phyloP scores from a whole-genome alignment of 1,140 invertebrate genomes.

The Listronotus oregonensis region DNA sequence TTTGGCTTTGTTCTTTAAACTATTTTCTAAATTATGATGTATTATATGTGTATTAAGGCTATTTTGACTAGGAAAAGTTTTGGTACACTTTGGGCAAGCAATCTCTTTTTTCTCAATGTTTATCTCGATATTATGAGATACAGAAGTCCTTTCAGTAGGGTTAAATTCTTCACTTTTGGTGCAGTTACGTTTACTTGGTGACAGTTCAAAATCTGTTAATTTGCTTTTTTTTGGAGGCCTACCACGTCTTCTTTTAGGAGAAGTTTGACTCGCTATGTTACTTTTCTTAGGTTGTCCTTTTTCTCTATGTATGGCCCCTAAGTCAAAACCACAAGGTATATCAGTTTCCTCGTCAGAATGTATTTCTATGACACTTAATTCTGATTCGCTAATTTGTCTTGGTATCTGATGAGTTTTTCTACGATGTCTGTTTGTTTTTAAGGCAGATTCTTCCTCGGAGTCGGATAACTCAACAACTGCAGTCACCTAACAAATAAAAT shows the following conservation, averaged over 20 bases:
- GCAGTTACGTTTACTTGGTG: conserved; percentile 18
- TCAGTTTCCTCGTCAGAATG: conserved; percentile 33
- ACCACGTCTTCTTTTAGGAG: conserved; percentile 35
- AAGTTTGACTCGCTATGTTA: neutral
- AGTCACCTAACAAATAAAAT: conserved; percentile 37
- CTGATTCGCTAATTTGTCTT: conserved; percentile 32
- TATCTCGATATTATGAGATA: conserved; percentile 3
- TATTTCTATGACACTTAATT: conserved; percentile 38
- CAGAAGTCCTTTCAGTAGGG: neutral
- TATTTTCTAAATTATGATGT: conserved; percentile 47
- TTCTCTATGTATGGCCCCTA: conserved; percentile 14
- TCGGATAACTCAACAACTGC: conserved; percentile 48
- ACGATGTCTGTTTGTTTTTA: conserved; percentile 37
- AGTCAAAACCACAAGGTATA: conserved; percentile 2
- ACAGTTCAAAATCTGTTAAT: neutral
- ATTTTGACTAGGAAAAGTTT: conserved; percentile 62
- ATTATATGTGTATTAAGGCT: conserved; percentile 63
- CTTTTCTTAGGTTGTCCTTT: neutral
- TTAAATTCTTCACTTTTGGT: conserved; percentile 26
- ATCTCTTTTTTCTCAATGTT: conserved; percentile 39
- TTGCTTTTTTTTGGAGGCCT: conserved; percentile 34
- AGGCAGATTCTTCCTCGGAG: conserved; percentile 46
- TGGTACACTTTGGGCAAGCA: conserved; percentile 62
- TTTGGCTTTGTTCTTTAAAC: conserved; percentile 29
- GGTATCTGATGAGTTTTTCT: conserved; percentile 26